These are phyloP conservation scores for Lepidotrigona ventralis DNA, from an alignment of 1,140 invertebrate species.

Conservation along the genomic window DNA sequence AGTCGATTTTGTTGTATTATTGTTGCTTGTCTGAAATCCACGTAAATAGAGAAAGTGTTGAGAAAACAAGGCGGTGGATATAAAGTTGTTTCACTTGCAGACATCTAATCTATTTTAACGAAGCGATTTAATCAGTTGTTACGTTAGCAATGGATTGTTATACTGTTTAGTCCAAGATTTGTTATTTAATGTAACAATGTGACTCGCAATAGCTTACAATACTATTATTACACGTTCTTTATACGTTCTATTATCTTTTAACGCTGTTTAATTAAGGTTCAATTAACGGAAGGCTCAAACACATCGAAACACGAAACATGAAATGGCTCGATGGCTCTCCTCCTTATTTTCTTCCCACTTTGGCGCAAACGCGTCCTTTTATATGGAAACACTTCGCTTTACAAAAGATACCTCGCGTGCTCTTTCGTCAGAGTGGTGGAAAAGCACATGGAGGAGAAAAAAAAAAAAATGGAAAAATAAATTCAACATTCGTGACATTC, in stretches of 20 bases:
- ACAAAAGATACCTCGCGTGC: not conserved
- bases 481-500: constrained; percentile 32
- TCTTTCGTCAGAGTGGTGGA: not conserved
- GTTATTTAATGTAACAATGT: not conserved
- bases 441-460: too few species aligned
- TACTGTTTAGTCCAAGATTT: too few species aligned
- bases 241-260: not conserved
- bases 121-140: not conserved
- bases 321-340: not conserved
- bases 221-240: not conserved
- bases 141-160: not conserved
- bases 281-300: not conserved
- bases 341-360: not conserved
- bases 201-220: not conserved
- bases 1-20: too few species aligned
- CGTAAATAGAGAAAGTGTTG: too few species aligned
- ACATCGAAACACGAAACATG: not conserved
- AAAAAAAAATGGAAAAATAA: constrained; percentile 2
- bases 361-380: not conserved
- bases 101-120: not conserved
- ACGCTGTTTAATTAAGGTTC: not conserved
- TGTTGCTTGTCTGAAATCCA: too few species aligned
- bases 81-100: not conserved
- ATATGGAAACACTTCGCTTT: not conserved
- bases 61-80: not conserved